Evolutionary conservation across 2,888 invertebrate genomes (phyloP), one percentile per base, ranked within the genome.

Genomic region (Cinara cedri): DNA sequence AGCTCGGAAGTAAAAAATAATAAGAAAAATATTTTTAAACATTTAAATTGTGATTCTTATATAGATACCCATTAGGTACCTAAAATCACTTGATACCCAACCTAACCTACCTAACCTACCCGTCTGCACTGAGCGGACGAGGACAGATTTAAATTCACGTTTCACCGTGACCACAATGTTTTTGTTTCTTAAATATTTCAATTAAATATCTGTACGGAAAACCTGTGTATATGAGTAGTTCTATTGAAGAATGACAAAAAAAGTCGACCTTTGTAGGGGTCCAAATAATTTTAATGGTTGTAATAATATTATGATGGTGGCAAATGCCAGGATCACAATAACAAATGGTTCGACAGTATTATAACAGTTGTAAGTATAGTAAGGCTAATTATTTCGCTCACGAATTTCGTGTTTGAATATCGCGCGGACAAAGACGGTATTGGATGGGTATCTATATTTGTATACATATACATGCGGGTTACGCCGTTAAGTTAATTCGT

Each of bases 381-480:
- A 72, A 46, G 24, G 60, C 46, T 60, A 72, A 72, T 60, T 55
- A 72, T 72, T 57, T 46, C 13, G 14, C 72, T 72, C 72, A 72
- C 57, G 72, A 44, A 72, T 72, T 60, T 60, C 72, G 57, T 72
- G 72, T 55, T 60, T 46, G 13, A 60, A 60, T 60, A 60, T 60
- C 26, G 46, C 72, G 26, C n/a, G 26, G 14, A 26, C 26, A 60
- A 49, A 42, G 19, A 34, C 54, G 10, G 54, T 11, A 13, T 34
- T 16, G 21, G 21, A 62, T n/a, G 34, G n/a, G n/a, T n/a, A n/a
- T n/a, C n/a, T n/a, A n/a, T n/a, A n/a, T n/a, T n/a, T n/a, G n/a
- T n/a, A n/a, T n/a, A n/a, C n/a, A n/a, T n/a, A n/a, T n/a, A n/a
- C n/a, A n/a, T n/a, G n/a, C n/a, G n/a, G n/a, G n/a, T n/a, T n/a